Base-by-base conservation (phyloP, 2,113 vertebrate species). In the Steatornis caripensis region DNA sequence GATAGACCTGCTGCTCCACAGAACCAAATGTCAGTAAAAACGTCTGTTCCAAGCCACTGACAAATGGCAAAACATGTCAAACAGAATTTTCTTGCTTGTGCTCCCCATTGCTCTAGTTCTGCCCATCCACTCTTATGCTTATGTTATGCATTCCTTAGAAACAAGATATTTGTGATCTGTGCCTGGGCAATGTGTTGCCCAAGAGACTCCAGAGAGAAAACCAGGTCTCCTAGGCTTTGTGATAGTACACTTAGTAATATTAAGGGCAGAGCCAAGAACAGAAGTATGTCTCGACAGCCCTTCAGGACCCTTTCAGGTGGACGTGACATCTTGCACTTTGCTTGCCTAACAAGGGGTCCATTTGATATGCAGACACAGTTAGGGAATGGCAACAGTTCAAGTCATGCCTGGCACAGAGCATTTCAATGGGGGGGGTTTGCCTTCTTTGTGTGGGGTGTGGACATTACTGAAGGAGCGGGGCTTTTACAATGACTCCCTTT, bases 51-150 rank as follows among this genome's bases (percentile, higher is more conserved):
- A 64, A 94, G 55, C 10, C 69, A 68, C 15, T 66, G 58, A 46
- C 21, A 81, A 81, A 66, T 81, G 39, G 15, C 15, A 58, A 93
- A 74, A 58, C 15, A 39, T 0, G 0, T 9, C 39, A 78, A 39
- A 2, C 3, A 8, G 55, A 66, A 46, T 46, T n/a, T 84, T 1
- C 12, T 70, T 0, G 0, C 17, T 81, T 78, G 9, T 61, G 12
- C 5, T 96, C 20, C 87, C 24, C 24, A 32, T 13, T 74, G 29
- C 9, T 48, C 20, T 41, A 11, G 21, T 18, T 68, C 43, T 81
- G 53, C 61, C 74, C 26, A 49, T 41, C 41, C 46, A 55, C 51
- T 62, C 13, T 58, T 66, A 29, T 22, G 8, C 7, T 81, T 57
- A 41, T 0, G 0, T 30, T 70, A 10, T 10, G 12, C 2, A 3